Conservation (phyloP, 2,888 invertebrate genomes). For the Incurvaria masculella region DNA sequence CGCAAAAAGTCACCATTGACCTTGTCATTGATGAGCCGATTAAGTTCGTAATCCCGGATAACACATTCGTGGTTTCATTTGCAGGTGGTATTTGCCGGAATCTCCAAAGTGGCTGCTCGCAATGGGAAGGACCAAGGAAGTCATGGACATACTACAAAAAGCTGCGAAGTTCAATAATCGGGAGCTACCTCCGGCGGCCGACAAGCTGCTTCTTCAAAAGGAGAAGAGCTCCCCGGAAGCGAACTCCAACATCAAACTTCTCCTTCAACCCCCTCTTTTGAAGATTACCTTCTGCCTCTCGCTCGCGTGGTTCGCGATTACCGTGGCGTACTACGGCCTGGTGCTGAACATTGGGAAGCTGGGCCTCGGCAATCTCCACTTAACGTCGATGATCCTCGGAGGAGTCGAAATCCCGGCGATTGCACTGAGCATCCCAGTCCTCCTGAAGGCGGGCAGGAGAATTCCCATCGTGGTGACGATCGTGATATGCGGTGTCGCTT, state of each 20-base stretch:
- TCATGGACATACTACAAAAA: conserved; percentile 60
- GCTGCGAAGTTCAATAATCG: conserved; percentile 65
- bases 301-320: conserved; percentile 74
- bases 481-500: conserved; percentile 66
- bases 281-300: conserved; percentile 69
- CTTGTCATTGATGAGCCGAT: neutral
- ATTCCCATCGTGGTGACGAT: conserved; percentile 69
- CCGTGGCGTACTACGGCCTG: conserved; percentile 75
- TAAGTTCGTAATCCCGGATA: neutral
- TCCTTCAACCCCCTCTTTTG: conserved; percentile 64
- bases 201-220: conserved; percentile 62
- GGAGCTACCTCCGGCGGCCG: conserved; percentile 63
- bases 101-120: conserved; percentile 76
- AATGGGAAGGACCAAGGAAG: conserved; percentile 68
- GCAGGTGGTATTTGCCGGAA: conserved; percentile 74
- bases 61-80: conserved; percentile 17
- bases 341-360: conserved; percentile 70
- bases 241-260: conserved; percentile 57
- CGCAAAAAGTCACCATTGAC: neutral
- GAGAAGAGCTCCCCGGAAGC: conserved; percentile 39
- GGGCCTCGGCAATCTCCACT: conserved; percentile 71
- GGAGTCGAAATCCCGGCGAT: conserved; percentile 77
- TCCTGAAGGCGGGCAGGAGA: conserved; percentile 70
- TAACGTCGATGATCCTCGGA: conserved; percentile 70
- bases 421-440: conserved; percentile 69